Conservation (phyloP, 2,888 invertebrate species). For the Pristionchus mayeri region DNA sequence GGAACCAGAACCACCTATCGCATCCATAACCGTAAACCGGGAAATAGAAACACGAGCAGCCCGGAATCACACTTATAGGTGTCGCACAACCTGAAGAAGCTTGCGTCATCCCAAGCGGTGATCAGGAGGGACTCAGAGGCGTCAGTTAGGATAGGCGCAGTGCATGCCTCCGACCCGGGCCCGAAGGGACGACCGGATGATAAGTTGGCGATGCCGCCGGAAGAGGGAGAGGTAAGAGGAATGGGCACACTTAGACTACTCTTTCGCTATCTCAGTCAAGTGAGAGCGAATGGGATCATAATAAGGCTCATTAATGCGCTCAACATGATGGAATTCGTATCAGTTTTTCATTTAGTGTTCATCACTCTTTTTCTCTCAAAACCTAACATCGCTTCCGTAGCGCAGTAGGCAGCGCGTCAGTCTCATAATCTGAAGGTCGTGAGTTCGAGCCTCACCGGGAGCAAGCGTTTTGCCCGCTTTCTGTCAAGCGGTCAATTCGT, state of each 20-base stretch:
- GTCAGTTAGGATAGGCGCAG: conserved; percentile 37
- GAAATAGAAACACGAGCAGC: too few species aligned
- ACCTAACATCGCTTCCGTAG: conserved; percentile 68
- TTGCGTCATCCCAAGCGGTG: not conserved
- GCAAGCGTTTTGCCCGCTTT: conserved; percentile 58
- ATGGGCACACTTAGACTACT: too few species aligned
- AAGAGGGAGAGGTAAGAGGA: not conserved
- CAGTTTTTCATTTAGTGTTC: too few species aligned
- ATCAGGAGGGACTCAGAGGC: conserved; percentile 40
- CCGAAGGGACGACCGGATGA: conserved; percentile 52
- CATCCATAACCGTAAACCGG: too few species aligned
- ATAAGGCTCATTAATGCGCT: too few species aligned
- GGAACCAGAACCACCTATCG: too few species aligned
- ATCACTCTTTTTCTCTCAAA: too few species aligned
- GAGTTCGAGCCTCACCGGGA: conserved; percentile 90
- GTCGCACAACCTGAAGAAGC: not conserved
- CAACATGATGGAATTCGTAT: too few species aligned
- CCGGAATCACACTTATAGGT: too few species aligned
- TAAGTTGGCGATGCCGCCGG: conserved; percentile 6
- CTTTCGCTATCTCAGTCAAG: too few species aligned
- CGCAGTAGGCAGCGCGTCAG: conserved; percentile 91
- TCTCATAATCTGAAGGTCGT: conserved; percentile 94
- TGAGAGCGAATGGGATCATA: too few species aligned
- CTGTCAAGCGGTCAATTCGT: too few species aligned
- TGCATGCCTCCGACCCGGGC: conserved; percentile 76